These are phyloP conservation scores for Anthonomus grandis DNA, from an alignment of 1,140 invertebrate species.

Conservation along the genomic window DNA sequence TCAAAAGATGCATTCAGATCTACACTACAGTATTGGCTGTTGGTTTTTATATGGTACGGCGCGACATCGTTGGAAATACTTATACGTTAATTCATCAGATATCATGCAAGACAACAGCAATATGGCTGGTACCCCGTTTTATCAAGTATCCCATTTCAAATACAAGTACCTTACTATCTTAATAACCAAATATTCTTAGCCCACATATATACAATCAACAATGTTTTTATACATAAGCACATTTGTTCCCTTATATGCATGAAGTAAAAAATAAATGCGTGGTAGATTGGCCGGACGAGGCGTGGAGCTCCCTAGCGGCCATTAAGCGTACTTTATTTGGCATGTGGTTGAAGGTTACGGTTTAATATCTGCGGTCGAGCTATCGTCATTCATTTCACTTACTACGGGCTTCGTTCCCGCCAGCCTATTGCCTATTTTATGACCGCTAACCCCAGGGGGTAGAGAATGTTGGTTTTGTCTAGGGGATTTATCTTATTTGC, in stretches of 20 bases:
- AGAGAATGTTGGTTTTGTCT: too few relatives aligned
- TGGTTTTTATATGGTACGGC: not conserved
- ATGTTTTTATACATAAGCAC: too few relatives aligned
- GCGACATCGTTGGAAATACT: not conserved
- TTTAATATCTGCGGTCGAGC: slow-evolving; percentile 48
- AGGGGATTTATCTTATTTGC: too few relatives aligned
- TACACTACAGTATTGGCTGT: not conserved
- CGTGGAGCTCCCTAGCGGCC: slow-evolving; percentile 27
- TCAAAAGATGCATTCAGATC: not conserved
- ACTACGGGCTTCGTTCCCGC: slow-evolving; percentile 33
- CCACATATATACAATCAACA: too few relatives aligned
- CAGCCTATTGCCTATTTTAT: slow-evolving; percentile 37
- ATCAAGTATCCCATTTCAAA: too few relatives aligned
- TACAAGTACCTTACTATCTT: not conserved
- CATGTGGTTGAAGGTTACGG: slow-evolving; percentile 43
- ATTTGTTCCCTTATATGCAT: too few relatives aligned
- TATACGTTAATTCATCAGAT: too few relatives aligned
- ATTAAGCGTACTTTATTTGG: slow-evolving; percentile 48
- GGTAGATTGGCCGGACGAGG: too few relatives aligned
- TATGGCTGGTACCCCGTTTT: not conserved
- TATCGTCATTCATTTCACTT: slow-evolving; percentile 49
- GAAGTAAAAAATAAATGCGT: too few relatives aligned
- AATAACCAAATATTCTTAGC: too few relatives aligned
- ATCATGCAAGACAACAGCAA: not conserved
- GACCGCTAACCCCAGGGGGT: not conserved